Percentiles rank a stretch among this genome's conserved stretches.
Evolutionary conservation across 2,113 vertebrate genomes (phyloP).

Genomic region (Tretioscincus oriximinensis): DNA sequence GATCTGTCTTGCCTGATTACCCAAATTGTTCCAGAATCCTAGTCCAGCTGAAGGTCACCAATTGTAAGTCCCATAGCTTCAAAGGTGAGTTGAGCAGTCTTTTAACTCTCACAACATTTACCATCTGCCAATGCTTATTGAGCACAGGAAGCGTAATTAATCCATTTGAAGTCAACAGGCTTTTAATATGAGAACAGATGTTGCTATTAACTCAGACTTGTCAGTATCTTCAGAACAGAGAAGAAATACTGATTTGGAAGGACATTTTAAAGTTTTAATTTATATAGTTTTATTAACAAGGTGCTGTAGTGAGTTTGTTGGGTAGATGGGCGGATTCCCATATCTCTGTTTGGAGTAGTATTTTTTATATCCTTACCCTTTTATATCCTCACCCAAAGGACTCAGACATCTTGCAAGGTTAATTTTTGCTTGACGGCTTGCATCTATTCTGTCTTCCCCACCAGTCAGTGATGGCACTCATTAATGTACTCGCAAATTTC

Average conservation of each 20-base stretch:
- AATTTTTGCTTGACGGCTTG: too few species aligned
- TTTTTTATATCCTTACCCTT: too few species aligned
- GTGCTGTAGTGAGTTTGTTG: too few species aligned
- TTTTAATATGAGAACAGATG: fast-evolving
- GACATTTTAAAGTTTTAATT: not conserved
- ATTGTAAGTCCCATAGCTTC: not conserved
- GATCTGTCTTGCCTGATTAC: too few species aligned
- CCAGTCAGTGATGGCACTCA: too few species aligned
- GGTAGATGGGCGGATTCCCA: too few species aligned
- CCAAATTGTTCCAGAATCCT: not conserved
- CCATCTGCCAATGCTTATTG: not conserved
- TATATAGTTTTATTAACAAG: not conserved
- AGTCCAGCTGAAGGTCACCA: not conserved
- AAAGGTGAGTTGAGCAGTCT: not conserved
- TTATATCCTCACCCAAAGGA: too few species aligned
- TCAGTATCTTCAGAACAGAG: fast-evolving
- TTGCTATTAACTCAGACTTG: not conserved
- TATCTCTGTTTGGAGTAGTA: too few species aligned
- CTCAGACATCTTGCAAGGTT: too few species aligned
- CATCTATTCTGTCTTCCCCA: too few species aligned
- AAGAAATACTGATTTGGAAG: not conserved
- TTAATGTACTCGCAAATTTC: too few species aligned
- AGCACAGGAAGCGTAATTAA: not conserved
- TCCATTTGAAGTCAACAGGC: not conserved
- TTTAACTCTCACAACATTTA: not conserved